phyloP scores from a whole-genome alignment of 2,797 vertebrate genomes.

The Xenops minutus region DNA sequence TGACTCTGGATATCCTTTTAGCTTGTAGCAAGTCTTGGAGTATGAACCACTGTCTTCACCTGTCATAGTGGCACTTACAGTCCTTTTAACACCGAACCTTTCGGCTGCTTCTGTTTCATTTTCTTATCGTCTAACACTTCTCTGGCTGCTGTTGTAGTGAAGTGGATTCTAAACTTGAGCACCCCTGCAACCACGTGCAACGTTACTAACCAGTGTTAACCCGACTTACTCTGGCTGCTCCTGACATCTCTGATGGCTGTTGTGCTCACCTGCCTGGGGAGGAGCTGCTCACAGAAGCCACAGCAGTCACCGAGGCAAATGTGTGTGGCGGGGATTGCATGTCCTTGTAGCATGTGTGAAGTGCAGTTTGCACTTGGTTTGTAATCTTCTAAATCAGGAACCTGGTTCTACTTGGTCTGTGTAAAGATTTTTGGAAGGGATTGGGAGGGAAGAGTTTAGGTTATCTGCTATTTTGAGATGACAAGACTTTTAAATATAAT shows the following conservation, averaged over 20 bases:
- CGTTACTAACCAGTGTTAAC: constrained; percentile 84
- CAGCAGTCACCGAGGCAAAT: constrained; percentile 78
- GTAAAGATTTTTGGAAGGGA: constrained; percentile 11
- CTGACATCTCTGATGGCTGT: constrained; percentile 72
- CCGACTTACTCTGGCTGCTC: constrained; percentile 76
- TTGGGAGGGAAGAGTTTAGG: constrained; percentile 39
- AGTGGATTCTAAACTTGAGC: constrained; percentile 73
- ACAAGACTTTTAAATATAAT: background rate
- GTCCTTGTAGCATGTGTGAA: constrained; percentile 82
- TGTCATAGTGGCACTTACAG: constrained; percentile 57
- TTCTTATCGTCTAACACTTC: constrained; percentile 72
- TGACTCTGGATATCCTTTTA: constrained; percentile 42
- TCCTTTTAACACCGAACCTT: constrained; percentile 73
- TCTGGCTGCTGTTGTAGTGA: constrained; percentile 78
- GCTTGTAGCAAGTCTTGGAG: constrained; percentile 54
- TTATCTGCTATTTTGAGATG: background rate
- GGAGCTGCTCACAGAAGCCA: constrained; percentile 73
- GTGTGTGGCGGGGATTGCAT: constrained; percentile 79
- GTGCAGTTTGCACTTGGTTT: constrained; percentile 66
- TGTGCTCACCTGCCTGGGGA: constrained; percentile 75
- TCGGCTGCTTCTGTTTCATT: constrained; percentile 70
- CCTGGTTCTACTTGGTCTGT: background rate
- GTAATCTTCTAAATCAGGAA: background rate
- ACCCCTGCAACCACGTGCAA: constrained; percentile 67
- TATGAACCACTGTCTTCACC: constrained; percentile 54